Conservation (phyloP, 2,113 vertebrate genomes). For the Engraulis encrasicolus region DNA sequence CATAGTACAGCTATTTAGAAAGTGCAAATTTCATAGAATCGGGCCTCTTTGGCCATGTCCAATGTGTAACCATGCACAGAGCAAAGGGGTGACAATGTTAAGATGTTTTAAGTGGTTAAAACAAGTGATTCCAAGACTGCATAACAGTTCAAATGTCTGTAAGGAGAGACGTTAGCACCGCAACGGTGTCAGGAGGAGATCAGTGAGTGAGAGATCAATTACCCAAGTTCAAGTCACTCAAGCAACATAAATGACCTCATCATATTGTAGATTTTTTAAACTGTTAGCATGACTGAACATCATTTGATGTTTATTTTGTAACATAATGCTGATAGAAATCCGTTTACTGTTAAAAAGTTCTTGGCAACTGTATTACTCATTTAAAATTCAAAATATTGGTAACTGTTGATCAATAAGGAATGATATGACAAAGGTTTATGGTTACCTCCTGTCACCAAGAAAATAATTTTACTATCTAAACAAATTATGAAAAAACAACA, state of each 20-base stretch:
- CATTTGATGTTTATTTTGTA: background rate
- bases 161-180: background rate
- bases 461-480: background rate
- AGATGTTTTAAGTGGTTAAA: background rate
- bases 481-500: background rate
- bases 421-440: background rate
- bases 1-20: constrained; percentile 91
- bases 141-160: background rate
- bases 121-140: background rate
- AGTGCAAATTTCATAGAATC: constrained; percentile 84
- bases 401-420: background rate
- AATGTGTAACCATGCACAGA: constrained; percentile 74
- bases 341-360: constrained; percentile 9
- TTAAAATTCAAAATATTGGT: background rate
- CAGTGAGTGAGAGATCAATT: background rate
- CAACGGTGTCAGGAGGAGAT: background rate
- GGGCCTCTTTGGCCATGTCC: constrained; percentile 69
- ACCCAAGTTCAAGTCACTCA: background rate
- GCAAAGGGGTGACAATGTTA: constrained; percentile 54
- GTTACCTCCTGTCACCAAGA: background rate
- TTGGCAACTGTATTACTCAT: background rate
- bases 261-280: background rate
- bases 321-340: background rate
- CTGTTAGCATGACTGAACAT: background rate
- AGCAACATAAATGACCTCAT: background rate